Evolutionary conservation across 2,113 vertebrate genomes (phyloP).

Genomic region (Osmerus mordax): DNA sequence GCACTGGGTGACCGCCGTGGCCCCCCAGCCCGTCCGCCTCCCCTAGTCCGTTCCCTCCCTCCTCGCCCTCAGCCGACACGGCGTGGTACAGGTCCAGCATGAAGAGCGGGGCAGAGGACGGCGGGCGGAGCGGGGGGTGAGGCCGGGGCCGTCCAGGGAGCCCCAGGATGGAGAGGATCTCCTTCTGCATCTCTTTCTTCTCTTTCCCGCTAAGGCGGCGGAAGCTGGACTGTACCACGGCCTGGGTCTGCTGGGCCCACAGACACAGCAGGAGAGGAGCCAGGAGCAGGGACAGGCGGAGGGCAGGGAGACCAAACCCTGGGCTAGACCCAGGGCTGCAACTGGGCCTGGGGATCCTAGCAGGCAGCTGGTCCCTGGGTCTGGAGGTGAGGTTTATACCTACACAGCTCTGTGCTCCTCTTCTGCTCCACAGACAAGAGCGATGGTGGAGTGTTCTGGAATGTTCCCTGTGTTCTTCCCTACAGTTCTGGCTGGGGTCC

Average conservation of each 20-base stretch:
- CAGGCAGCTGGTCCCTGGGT: neutral
- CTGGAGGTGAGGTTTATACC: neutral
- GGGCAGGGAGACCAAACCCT: constrained; percentile 1
- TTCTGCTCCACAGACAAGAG: constrained; percentile 22
- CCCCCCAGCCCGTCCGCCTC: constrained; percentile 22
- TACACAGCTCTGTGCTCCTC: constrained; percentile 1
- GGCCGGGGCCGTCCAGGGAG: constrained; percentile 78
- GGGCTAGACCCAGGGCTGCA: constrained; percentile 2
- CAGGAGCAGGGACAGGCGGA: constrained; percentile 43
- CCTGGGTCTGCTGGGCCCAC: constrained; percentile 69
- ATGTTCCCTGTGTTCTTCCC: neutral
- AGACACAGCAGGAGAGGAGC: constrained; percentile 55
- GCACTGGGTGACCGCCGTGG: constrained; percentile 58
- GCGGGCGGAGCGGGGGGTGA: constrained; percentile 70
- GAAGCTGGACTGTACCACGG: constrained; percentile 76
- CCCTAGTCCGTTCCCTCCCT: constrained; percentile 56
- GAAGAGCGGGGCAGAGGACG: constrained; percentile 88
- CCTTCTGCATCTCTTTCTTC: constrained; percentile 88
- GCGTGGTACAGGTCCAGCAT: constrained; percentile 94
- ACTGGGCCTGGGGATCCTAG: neutral
- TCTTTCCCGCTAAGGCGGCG: constrained; percentile 81
- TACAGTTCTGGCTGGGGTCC: neutral
- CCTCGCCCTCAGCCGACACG: constrained; percentile 75
- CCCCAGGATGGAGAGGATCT: constrained; percentile 87
- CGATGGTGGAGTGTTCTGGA: too few species aligned